Percentiles rank a stretch among this genome's conserved stretches.
These are phyloP conservation scores for Azemiops feae DNA, from an alignment of 2,113 vertebrate genomes.

Conservation along the genomic window DNA sequence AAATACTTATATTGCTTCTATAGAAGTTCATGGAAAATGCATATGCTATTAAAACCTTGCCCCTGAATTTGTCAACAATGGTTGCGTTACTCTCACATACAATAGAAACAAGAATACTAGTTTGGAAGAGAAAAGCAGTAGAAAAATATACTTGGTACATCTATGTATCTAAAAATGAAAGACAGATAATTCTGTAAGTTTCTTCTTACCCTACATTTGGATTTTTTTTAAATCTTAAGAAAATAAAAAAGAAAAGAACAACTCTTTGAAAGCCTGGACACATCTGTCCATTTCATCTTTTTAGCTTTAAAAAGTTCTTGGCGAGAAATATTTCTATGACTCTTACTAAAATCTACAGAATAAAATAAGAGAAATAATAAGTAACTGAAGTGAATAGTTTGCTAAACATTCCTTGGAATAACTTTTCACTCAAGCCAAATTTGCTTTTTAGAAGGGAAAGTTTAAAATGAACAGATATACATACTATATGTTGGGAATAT, in stretches of 20 bases:
- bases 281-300: neutral
- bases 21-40: neutral
- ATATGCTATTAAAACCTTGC: neutral
- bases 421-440: neutral
- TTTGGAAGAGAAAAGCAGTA: neutral
- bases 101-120: neutral
- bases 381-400: neutral
- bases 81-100: neutral
- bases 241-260: neutral
- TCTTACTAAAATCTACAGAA: neutral
- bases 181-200: neutral
- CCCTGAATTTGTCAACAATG: neutral
- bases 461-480: neutral
- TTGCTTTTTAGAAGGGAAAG: neutral
- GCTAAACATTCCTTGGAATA: neutral
- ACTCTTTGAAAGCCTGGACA: neutral
- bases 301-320: neutral
- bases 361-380: neutral
- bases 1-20: neutral
- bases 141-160: neutral
- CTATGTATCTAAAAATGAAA: neutral
- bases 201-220: neutral
- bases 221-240: neutral
- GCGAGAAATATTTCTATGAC: neutral
- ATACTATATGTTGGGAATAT: neutral